These are phyloP conservation scores for Microctenopoma steveboyesi DNA, from an alignment of 2,797 vertebrate genomes.

Conservation along the genomic window DNA sequence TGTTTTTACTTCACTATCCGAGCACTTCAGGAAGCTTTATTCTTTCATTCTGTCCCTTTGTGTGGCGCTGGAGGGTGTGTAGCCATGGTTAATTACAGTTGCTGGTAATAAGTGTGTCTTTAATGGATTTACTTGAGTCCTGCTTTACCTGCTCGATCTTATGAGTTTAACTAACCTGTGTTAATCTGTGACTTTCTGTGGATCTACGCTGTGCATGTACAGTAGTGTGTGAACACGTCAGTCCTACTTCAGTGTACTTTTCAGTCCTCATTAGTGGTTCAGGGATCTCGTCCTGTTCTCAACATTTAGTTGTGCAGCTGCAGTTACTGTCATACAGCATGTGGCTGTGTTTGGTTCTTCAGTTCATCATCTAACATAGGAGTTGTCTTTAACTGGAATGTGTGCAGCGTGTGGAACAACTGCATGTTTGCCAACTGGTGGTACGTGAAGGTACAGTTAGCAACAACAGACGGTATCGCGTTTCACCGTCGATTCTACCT, in stretches of 20 bases:
- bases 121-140: constrained; percentile 38
- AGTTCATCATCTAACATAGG: too few relatives aligned
- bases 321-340: not conserved
- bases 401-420: not conserved
- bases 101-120: not conserved
- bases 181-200: constrained; percentile 15
- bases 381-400: constrained; percentile 16
- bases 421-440: not conserved
- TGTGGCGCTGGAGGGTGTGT: not conserved
- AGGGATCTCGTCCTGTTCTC: not conserved
- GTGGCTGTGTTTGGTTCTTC: not conserved
- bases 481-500: constrained; percentile 17
- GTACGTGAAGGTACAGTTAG: not conserved
- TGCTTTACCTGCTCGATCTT: constrained; percentile 19
- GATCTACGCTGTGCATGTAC: not conserved
- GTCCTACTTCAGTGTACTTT: too few relatives aligned
- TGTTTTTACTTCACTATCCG: not conserved
- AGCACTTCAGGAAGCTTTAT: not conserved
- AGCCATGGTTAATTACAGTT: not conserved
- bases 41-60: not conserved
- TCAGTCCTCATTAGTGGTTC: too few relatives aligned
- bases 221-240: too few relatives aligned
- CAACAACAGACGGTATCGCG: constrained; percentile 7
- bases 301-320: not conserved
- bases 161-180: constrained; percentile 32